These are phyloP conservation scores for Heliconius hermathena DNA, from an alignment of 1,140 invertebrate genomes.

Conservation along the genomic window DNA sequence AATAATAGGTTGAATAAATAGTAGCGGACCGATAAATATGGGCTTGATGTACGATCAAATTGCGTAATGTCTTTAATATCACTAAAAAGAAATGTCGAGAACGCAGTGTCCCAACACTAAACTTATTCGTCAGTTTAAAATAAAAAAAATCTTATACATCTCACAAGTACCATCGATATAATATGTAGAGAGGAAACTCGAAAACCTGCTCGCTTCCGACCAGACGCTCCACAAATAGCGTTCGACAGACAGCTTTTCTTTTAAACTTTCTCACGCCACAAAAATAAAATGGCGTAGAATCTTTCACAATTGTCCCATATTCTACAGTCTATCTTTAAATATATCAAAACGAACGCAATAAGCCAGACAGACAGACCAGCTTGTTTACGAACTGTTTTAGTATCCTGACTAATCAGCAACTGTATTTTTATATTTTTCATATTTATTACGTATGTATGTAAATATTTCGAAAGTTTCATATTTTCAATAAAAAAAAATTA, in stretches of 20 bases:
- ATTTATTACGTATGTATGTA: not conserved
- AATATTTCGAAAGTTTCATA: not conserved
- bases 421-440: conserved; percentile 1
- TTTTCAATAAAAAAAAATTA: no score
- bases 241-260: conserved; percentile 31
- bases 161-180: not conserved
- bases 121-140: not conserved
- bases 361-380: conserved; percentile 1
- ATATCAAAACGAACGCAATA: not conserved
- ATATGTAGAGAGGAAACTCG: conserved; percentile 15
- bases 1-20: no score
- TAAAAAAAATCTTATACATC: not conserved
- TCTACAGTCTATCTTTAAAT: conserved; percentile 20
- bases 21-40: no score
- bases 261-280: conserved; percentile 34
- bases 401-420: not conserved
- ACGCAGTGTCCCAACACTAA: not conserved
- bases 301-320: conserved; percentile 36
- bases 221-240: conserved; percentile 38
- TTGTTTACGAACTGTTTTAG: not conserved
- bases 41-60: no score
- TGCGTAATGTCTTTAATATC: no score
- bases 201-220: conserved; percentile 34
- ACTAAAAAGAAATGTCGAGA: no score
- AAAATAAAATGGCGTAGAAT: conserved; percentile 27